These are phyloP conservation scores for rat (Rattus norvegicus) DNA, from an alignment of 2,113 vertebrate species.

Conservation along the genomic window DNA sequence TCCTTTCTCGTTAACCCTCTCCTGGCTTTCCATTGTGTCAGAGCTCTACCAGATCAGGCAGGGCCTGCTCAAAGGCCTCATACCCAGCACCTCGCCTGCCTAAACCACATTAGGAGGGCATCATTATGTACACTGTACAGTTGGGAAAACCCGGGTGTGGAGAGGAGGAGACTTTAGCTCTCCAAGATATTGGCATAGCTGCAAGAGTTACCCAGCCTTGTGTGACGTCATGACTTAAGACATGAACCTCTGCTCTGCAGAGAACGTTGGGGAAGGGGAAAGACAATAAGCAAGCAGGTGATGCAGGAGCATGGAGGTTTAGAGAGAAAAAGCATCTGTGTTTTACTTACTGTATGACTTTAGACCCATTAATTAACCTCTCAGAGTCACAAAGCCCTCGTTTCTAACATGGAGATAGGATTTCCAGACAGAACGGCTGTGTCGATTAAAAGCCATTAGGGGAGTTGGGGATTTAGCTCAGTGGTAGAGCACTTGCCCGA, in stretches of 20 bases:
- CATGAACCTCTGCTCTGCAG: not conserved
- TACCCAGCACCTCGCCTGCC: not conserved
- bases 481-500: too few species aligned
- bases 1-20: constrained; percentile 69
- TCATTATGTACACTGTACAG: not conserved
- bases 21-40: not conserved
- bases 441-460: not conserved
- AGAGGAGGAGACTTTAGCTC: not conserved
- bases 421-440: not conserved
- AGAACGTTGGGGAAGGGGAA: not conserved
- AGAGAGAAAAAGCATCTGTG: not conserved
- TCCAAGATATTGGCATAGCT: not conserved
- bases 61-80: not conserved
- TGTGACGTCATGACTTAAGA: not conserved
- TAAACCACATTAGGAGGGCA: not conserved
- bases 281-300: too few species aligned
- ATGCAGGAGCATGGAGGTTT: not conserved
- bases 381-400: not conserved
- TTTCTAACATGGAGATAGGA: constrained; percentile 17
- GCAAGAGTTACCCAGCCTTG: not conserved
- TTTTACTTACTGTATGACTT: constrained; percentile 6
- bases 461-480: too few species aligned
- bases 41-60: not conserved
- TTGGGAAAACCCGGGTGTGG: not conserved
- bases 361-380: not conserved